Conservation (phyloP, 2,113 vertebrate species). For the Gasterosteus aculeatus region DNA sequence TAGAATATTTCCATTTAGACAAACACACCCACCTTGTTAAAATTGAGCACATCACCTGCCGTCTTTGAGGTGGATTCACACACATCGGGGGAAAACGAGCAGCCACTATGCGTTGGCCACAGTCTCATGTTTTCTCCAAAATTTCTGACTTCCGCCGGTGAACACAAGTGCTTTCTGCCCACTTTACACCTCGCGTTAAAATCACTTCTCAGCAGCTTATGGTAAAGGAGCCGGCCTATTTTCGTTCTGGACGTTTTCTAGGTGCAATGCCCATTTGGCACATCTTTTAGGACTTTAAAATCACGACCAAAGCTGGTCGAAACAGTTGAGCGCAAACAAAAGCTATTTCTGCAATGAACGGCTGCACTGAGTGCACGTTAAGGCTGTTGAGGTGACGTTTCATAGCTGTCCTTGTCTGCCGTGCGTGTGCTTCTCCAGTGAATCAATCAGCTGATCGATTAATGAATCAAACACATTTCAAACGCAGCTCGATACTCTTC, state of each 20-base stretch:
- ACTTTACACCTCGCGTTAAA: constrained; percentile 75
- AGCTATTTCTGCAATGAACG: background rate
- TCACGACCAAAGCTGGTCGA: background rate
- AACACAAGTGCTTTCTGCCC: constrained; percentile 63
- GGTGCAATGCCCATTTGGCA: constrained; percentile 37
- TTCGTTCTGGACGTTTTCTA: constrained; percentile 29
- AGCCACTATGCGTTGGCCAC: constrained; percentile 35
- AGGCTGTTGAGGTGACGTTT: background rate
- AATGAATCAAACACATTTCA: background rate
- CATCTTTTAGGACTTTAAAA: constrained; percentile 20
- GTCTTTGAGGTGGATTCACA: constrained; percentile 15
- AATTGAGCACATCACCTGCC: constrained; percentile 44
- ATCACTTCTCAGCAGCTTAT: constrained; percentile 57
- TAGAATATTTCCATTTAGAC: constrained; percentile 40
- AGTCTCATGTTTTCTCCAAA: constrained; percentile 55
- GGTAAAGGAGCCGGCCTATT: constrained; percentile 43
- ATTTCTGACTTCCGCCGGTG: constrained; percentile 69
- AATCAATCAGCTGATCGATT: background rate
- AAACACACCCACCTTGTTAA: constrained; percentile 52
- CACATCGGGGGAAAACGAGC: constrained; percentile 40
- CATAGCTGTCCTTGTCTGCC: too few species aligned
- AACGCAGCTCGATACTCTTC: background rate
- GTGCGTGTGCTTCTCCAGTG: background rate
- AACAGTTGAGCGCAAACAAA: background rate
- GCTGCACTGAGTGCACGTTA: too few species aligned